These are phyloP conservation scores for Tanytarsus gracilentus DNA, from an alignment of 2,888 invertebrate species.

Conservation along the genomic window DNA sequence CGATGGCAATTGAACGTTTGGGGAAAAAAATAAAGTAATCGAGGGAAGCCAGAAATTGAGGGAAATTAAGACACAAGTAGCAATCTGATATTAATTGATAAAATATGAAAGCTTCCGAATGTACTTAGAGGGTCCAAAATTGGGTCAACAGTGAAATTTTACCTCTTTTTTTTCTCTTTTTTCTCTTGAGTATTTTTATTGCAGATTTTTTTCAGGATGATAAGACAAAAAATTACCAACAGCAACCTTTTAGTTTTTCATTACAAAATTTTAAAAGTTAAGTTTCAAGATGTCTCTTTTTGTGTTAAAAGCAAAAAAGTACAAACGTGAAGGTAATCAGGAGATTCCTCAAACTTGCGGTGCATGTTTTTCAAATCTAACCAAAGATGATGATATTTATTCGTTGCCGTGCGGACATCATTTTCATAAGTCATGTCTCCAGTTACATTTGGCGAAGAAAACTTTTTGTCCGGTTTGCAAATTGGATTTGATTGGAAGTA, in stretches of 20 bases:
- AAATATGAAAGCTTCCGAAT: constrained; percentile 11
- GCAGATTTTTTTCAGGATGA: too few species aligned
- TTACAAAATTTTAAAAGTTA: too few species aligned
- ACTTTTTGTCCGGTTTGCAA: neutral
- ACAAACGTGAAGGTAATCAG: too few species aligned
- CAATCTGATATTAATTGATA: constrained; percentile 26
- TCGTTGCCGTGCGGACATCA: neutral
- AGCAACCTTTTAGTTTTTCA: too few species aligned
- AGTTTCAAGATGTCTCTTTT: too few species aligned
- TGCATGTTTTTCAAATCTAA: neutral
- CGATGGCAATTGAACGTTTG: too few species aligned
- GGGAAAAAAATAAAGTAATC: neutral
- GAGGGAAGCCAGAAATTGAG: neutral
- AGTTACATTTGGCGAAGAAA: neutral
- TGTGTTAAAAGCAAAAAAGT: too few species aligned
- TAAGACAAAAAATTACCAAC: too few species aligned
- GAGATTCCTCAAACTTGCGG: too few species aligned
- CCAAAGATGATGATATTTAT: neutral
- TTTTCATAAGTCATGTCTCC: neutral
- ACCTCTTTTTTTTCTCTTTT: too few species aligned
- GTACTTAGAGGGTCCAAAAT: neutral
- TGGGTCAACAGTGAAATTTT: too few species aligned
- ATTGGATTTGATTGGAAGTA: neutral
- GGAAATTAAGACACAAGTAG: constrained; percentile 5
- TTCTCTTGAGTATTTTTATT: too few species aligned